Conservation (phyloP, 2,888 invertebrate genomes). For the Agrochola lychnidis region DNA sequence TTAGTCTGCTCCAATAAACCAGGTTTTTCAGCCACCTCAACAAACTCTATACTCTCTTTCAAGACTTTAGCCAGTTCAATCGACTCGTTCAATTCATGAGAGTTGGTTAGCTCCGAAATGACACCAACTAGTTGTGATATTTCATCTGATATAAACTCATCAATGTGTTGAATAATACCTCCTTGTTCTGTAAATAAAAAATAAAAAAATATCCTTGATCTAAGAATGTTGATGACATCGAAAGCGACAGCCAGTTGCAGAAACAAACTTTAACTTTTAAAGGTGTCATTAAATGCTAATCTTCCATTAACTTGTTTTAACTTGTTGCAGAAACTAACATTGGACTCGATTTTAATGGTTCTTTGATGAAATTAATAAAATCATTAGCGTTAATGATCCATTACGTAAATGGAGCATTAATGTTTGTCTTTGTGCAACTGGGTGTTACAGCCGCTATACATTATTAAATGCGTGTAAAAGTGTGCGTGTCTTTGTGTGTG, state of each 20-base stretch:
- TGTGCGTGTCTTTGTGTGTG: slow-evolving; percentile 39
- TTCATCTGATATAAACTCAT: slow-evolving; percentile 68
- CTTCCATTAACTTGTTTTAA: too few relatives aligned
- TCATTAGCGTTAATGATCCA: too few relatives aligned
- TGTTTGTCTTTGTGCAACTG: too few relatives aligned
- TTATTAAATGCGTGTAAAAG: slow-evolving; percentile 28
- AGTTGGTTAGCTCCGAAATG: slow-evolving; percentile 59
- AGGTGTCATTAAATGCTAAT: too few relatives aligned
- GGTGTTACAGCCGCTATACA: slow-evolving; percentile 13
- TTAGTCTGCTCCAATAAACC: slow-evolving; percentile 31
- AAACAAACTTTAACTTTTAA: too few relatives aligned
- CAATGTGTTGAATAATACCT: slow-evolving; percentile 67
- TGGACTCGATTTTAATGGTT: too few relatives aligned
- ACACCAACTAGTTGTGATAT: slow-evolving; percentile 62
- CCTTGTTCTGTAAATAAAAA: slow-evolving; percentile 56
- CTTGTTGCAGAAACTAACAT: too few relatives aligned
- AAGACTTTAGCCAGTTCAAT: slow-evolving; percentile 55
- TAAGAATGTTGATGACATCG: neutral
- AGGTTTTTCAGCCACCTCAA: slow-evolving; percentile 47
- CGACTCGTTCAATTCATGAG: slow-evolving; percentile 58
- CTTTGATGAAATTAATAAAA: too few relatives aligned
- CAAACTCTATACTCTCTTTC: slow-evolving; percentile 62
- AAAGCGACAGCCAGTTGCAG: slow-evolving; percentile 26
- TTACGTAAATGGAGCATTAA: too few relatives aligned
- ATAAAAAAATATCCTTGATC: neutral